Base-by-base conservation (phyloP, 2,797 vertebrate species). In the Falco cherrug region DNA sequence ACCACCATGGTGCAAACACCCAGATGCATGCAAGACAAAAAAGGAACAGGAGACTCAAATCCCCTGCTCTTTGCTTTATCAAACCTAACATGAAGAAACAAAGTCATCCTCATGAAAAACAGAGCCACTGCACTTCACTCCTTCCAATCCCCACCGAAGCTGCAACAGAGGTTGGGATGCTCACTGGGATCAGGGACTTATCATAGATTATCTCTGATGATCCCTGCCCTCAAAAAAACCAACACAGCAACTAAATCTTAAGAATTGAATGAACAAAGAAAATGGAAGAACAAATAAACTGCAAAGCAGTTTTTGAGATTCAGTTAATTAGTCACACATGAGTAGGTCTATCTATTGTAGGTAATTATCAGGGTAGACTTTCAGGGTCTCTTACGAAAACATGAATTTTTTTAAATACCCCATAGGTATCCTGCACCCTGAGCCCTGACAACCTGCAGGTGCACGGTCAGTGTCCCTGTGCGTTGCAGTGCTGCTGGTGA, bases 401-500 rank as follows among this genome's bases (percentile, higher is more conserved):
- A 22, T 1, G 11, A 16, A 37, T 31, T 28, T 71, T 41, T 79
- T 85, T 2, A 78, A 31, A 28, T 25, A 8, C 15, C 26, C 45
- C 48, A 28, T 19, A 89, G 59, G 16, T 24, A 14, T 43, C 68
- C 59, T 75, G 37, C 45, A 78, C 67, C 41, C 29, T 33, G 47
- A 75, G 47, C 63, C 14, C 35, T 15, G 1, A 25, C 9, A 0
- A 4, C 15, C 54, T n/a, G 85, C 16, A 18, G 60, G 77, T 47
- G 41, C 0, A 1, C 5, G 48, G 39, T 8, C 0, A 3, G 37
- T 37, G 65, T 45, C 25, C 47, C 56, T 3, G 9, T 11, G 37
- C 60, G 4, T 24, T 22, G 71, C 0, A 1, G 56, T 22, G 48
- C 54, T 57, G 33, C 22, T 0, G 2, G 50, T 10, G 57, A n/a